Percentiles rank a stretch among this genome's conserved stretches.
Conservation (phyloP, 2,888 invertebrate genomes). For the Drosophila nigricruria region DNA sequence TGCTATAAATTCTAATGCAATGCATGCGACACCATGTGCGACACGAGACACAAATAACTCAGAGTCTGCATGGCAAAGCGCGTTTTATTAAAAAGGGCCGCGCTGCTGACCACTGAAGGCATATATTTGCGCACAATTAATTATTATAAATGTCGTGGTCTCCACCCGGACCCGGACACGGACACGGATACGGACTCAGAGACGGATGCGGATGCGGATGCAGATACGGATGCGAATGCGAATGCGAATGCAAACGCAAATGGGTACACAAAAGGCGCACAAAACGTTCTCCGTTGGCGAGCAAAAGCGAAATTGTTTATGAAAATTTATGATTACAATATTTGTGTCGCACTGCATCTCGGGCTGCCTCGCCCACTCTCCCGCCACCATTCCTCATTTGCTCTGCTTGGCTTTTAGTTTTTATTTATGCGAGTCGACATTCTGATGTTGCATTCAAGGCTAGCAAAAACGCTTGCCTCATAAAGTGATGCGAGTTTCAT, state of each 20-base stretch:
- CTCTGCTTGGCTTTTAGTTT: constrained; percentile 46
- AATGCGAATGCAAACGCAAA: constrained; percentile 40
- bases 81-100: constrained; percentile 63
- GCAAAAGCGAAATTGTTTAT: constrained; percentile 75
- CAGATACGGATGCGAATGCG: constrained; percentile 36
- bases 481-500: constrained; percentile 8
- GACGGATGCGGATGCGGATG: constrained; percentile 41
- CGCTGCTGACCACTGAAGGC: constrained; percentile 76
- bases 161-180: constrained; percentile 42
- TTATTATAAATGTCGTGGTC: constrained; percentile 84
- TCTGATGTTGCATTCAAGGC: constrained; percentile 53
- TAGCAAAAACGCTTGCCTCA: constrained; percentile 10
- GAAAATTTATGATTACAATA: constrained; percentile 82
- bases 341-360: constrained; percentile 77
- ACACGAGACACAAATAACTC: constrained; percentile 77
- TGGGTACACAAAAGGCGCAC: constrained; percentile 43
- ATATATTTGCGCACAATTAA: constrained; percentile 84
- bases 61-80: constrained; percentile 61
- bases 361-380: background rate
- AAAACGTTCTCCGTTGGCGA: constrained; percentile 58
- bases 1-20: constrained; percentile 74
- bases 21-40: constrained; percentile 46
- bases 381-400: background rate
- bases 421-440: constrained; percentile 57
- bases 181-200: constrained; percentile 39